Evolutionary conservation across 2,888 invertebrate species (phyloP).

Genomic region (Drosophila vallismaia): DNA sequence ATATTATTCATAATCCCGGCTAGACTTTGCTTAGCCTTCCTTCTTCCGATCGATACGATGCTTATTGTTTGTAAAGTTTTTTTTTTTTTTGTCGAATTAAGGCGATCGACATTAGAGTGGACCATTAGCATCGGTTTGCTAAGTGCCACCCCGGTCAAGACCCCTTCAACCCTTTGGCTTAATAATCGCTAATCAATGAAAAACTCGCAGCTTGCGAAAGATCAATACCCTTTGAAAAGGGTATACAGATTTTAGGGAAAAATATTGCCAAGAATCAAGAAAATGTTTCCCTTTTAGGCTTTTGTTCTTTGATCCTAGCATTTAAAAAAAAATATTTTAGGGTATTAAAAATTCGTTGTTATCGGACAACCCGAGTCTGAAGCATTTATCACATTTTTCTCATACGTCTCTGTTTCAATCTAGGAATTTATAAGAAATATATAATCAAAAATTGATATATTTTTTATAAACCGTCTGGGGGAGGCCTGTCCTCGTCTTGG

Average conservation of each 20-base stretch:
- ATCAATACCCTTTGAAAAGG: not conserved
- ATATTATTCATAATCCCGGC: constrained; percentile 5
- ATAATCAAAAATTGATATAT: constrained; percentile 3
- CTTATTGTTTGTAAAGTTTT: constrained; percentile 55
- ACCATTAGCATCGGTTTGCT: constrained; percentile 62
- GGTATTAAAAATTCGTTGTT: not conserved
- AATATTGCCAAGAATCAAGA: too few relatives aligned
- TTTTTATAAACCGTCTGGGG: constrained; percentile 17
- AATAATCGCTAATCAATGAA: constrained; percentile 36
- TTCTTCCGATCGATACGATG: constrained; percentile 22
- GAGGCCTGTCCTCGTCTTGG: constrained; percentile 28
- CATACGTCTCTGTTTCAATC: constrained; percentile 1
- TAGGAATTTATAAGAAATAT: constrained; percentile 3
- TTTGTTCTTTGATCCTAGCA: too few relatives aligned
- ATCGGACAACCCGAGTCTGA: not conserved
- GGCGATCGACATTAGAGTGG: constrained; percentile 61
- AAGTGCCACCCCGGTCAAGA: constrained; percentile 53
- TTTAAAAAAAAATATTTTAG: not conserved
- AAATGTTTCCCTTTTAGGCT: too few relatives aligned
- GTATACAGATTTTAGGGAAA: not conserved
- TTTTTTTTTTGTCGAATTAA: constrained; percentile 76
- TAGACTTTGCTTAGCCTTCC: constrained; percentile 66
- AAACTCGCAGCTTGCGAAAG: constrained; percentile 8
- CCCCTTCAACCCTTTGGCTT: constrained; percentile 33
- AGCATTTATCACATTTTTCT: not conserved